These are phyloP conservation scores for Isoperla grammatica DNA, from an alignment of 2,888 invertebrate genomes.

Conservation along the genomic window DNA sequence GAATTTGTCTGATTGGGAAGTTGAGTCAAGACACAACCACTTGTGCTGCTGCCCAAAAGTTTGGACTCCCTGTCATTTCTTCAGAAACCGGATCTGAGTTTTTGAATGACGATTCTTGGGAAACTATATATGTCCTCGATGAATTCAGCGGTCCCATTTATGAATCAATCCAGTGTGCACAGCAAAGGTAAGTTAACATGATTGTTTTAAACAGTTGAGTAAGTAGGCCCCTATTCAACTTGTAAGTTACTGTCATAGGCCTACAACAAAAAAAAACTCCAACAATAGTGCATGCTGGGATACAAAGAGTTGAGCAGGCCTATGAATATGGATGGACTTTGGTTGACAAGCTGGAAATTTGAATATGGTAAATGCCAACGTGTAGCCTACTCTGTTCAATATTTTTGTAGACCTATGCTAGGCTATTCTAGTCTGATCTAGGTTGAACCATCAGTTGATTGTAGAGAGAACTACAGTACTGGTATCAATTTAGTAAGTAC, in stretches of 20 bases:
- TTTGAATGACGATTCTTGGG: slow-evolving; percentile 52
- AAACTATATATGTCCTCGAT: slow-evolving; percentile 66
- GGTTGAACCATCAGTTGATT: too few species aligned
- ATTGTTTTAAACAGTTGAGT: background rate
- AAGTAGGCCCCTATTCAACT: background rate
- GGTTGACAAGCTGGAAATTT: too few species aligned
- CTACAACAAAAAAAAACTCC: too few species aligned
- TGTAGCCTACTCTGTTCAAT: too few species aligned
- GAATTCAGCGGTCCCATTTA: slow-evolving; percentile 68
- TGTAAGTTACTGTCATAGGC: background rate
- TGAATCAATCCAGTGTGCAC: slow-evolving; percentile 58
- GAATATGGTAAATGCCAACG: too few species aligned
- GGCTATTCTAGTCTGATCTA: too few species aligned
- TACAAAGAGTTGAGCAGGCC: too few species aligned
- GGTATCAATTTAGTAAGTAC: too few species aligned
- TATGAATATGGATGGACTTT: too few species aligned
- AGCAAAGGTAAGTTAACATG: slow-evolving; percentile 49
- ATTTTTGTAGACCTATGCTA: too few species aligned
- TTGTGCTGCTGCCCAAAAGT: slow-evolving; percentile 52
- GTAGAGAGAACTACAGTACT: too few species aligned
- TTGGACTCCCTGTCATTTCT: slow-evolving; percentile 56
- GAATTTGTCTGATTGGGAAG: slow-evolving; percentile 60
- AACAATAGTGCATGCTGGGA: too few species aligned
- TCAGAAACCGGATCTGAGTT: slow-evolving; percentile 58
- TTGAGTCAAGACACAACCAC: slow-evolving; percentile 50